A percentile compares a stretch with the other conserved stretches of the same genome.
Conservation (phyloP, 2,113 vertebrate species). For the Neodon shergylaensis region DNA sequence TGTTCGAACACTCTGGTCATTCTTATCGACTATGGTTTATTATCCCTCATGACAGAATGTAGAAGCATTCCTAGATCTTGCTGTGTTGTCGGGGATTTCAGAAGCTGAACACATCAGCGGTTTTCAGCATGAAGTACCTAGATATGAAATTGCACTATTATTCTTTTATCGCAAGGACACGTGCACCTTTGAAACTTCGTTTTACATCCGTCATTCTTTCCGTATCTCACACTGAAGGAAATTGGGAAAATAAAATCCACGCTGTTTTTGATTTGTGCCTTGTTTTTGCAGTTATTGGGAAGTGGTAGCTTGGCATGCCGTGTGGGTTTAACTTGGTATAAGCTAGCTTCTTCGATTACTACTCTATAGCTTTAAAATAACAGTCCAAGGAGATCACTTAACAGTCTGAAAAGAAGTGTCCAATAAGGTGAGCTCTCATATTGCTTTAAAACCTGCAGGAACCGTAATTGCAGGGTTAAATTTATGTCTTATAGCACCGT, state of each 20-base stretch:
- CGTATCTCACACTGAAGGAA: background rate
- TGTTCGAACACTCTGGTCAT: background rate
- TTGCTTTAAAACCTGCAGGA: conserved; percentile 6
- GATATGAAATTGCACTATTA: background rate
- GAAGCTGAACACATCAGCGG: background rate
- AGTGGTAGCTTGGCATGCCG: background rate
- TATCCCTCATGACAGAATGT: background rate
- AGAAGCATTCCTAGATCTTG: background rate
- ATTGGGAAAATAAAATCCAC: conserved; percentile 18
- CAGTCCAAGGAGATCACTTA: background rate
- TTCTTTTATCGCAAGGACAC: background rate
- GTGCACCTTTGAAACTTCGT: conserved; percentile 12
- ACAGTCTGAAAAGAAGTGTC: background rate
- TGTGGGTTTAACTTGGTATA: background rate
- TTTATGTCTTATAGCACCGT: background rate
- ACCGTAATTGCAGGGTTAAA: background rate
- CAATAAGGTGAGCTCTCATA: background rate
- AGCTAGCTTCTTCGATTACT: background rate
- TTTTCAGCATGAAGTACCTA: background rate
- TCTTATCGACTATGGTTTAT: background rate
- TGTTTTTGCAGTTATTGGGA: conserved; percentile 39
- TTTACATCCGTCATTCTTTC: conserved; percentile 17
- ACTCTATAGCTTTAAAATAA: conserved; percentile 18
- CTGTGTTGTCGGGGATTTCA: background rate
- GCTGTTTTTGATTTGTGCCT: conserved; percentile 24